Evolutionary conservation across 2,797 vertebrate species (phyloP), one percentile per base, ranked within the genome.

Genomic region (Lutjanus campechanus): DNA sequence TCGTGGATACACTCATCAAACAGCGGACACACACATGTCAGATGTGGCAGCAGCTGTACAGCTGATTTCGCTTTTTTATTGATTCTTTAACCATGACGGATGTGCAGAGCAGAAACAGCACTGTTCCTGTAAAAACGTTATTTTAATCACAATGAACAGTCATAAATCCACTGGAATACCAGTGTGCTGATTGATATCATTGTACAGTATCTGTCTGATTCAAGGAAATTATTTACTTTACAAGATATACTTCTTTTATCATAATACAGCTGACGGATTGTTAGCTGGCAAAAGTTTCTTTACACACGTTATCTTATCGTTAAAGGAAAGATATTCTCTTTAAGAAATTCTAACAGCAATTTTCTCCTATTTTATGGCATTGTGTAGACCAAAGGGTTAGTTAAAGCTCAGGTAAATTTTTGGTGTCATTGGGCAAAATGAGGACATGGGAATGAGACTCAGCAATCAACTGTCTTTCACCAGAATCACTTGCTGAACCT

Each of bases 1-100:
- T 40, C 6, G 7, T 10, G 12, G 58, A 60, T 17, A 3, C 55
- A 11, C 44, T 76, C 84, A 66, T 80, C 76, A 66, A 20, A 81
- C 72, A 68, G 46, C 50, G 67, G 36, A 53, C 22, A 1, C 12
- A 16, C 36, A 40, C 29, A 1, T 10, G 43, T 69, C 12, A 51
- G n/a, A 40, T 46, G 44, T 11, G 1, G 16, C 8, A 70, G 60
- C 74, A 51, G 50, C 44, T 62, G 10, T 22, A 55, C 74, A 51
- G 50, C 22, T 36, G 61, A 65, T 53, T 22, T 25, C 36, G 6
- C 56, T 64, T 63, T 44, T 74, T 41, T 36, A 0, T 51, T 17
- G 51, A 17, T 40, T 64, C 36, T 63, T 69, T 16, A 70, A 20
- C 19, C 53, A 56, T 50, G 10, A 43, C 19, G 29, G 70, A 69